Evolutionary conservation across 2,888 invertebrate genomes (phyloP), one percentile per base, ranked within the genome.

Genomic region (Eilema griseolum): DNA sequence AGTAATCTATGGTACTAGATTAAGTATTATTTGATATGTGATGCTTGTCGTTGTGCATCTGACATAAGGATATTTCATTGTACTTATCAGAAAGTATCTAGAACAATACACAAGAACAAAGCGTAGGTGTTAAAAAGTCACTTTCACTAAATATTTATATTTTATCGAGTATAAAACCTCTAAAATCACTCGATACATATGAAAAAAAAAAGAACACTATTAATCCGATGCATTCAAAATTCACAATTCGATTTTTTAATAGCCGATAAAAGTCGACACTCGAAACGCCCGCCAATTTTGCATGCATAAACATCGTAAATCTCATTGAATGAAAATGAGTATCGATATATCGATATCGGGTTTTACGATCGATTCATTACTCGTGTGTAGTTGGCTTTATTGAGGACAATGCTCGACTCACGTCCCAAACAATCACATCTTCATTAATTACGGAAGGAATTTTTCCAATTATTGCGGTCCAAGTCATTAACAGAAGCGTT

Each of bases 231-330:
- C 89, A 89, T 90, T 89, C 89, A 88, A 79, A 83, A 83, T 79
- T 81, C 80, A 78, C 74, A 69, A 81, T 81, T 78, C 81, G 72
- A 79, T 88, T 90, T 90, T 90, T 93, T 92, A 92, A 93, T 93
- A 83, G 92, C 85, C 93, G 89, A 93, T 93, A 93, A 93, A 93
- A 93, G 85, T 85, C 89, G 93, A 91, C 88, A 93, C 91, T 90
- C 85, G 90, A 88, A 86, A 87, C 90, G 89, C 89, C 88, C 89
- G 88, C 89, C 91, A 92, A 92, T 93, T 92, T 89, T 87, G 89
- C 89, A 88, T 89, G 88, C 92, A 89, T 90, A 93, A 92, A 92
- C 93, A 92, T 93, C 92, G 91, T 94, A 94, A 94, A 93, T 93
- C 90, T 91, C 89, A 90, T 90, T 90, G 87, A 91, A 90, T 91